Conservation (phyloP, 2,113 vertebrate genomes). For the Protobothrops mucrosquamatus region DNA sequence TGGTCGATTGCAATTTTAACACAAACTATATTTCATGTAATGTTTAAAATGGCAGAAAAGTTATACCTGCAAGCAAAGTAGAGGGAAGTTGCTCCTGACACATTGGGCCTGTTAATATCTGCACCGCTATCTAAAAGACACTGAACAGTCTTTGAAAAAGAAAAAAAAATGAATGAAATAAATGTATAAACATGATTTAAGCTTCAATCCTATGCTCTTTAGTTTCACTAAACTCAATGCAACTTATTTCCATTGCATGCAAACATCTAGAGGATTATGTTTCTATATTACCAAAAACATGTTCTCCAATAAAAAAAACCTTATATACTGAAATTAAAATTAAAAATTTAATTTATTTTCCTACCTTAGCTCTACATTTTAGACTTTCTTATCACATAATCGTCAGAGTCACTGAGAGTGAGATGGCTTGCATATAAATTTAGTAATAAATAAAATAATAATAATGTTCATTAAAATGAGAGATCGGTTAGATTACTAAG, state of each 20-base stretch:
- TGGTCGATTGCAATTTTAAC: background rate
- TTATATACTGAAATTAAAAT: background rate
- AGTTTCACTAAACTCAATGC: background rate
- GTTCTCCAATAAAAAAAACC: background rate
- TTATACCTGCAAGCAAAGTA: conserved; percentile 97
- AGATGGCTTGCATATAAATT: background rate
- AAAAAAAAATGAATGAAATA: conserved; percentile 39
- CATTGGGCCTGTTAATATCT: conserved; percentile 96
- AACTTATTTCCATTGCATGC: background rate
- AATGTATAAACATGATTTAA: background rate
- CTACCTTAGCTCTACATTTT: background rate
- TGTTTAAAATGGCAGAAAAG: conserved; percentile 13
- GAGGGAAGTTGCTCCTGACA: conserved; percentile 93
- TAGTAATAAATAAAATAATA: background rate
- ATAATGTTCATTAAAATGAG: background rate
- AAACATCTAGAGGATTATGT: background rate
- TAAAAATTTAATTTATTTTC: background rate
- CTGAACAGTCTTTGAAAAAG: conserved; percentile 83
- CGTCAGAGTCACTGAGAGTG: background rate
- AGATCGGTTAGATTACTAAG: background rate
- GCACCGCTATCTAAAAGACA: conserved; percentile 97
- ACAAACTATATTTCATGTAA: background rate
- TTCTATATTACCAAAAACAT: conserved; percentile 20
- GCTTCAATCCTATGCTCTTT: background rate
- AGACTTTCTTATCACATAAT: background rate